Evolutionary conservation across 1,140 invertebrate genomes (phyloP), one percentile per base, ranked within the genome.

Genomic region (Achatina immaculata): DNA sequence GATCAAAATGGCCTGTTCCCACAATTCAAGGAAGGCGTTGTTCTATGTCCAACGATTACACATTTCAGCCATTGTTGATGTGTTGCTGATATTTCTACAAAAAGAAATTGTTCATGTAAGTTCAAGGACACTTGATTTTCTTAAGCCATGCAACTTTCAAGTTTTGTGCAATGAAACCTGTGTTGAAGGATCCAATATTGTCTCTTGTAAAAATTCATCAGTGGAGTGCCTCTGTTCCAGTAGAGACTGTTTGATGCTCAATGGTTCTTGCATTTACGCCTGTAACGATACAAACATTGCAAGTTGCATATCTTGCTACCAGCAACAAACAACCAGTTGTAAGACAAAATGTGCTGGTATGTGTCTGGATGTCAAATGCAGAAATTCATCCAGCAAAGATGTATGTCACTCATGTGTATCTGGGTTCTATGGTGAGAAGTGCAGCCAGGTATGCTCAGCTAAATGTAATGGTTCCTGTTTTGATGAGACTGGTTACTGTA

Each of bases 401-500:
- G 48, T 4, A 28, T 77, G 74, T 36, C 36, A 77, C 3, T 4
- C 21, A n/a, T 78, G 76, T 48, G 65, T 36, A 0, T n/a, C 65
- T 6, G 76, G 76, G 31, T 45, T n/a, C 2, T 68, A 45, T 45
- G 76, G 76, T 14, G 14, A 42, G 14, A n/a, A 2, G 0, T 78
- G 76, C 42, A 40, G 31, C 31, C 4, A n/a, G 7, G n/a, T 1
- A 11, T 78, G 76, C 51, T 66, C 76, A 2, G 1, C 14, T 6
- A 24, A 40, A 28, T 78, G 76, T 48, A 6, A 68, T 3, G 58
- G 42, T 24, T 28, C 7, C 9, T 78, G 76, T 48, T 34, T 3
- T 19, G 16, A 28, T 3, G 62, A 66, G 3, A 62, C 58, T 2
- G 76, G 76, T 28, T 78, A 66, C 62, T 78, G 76, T 38, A 21